Evolutionary conservation across 1,140 invertebrate genomes (phyloP).

Genomic region (Nephotettix cincticeps): DNA sequence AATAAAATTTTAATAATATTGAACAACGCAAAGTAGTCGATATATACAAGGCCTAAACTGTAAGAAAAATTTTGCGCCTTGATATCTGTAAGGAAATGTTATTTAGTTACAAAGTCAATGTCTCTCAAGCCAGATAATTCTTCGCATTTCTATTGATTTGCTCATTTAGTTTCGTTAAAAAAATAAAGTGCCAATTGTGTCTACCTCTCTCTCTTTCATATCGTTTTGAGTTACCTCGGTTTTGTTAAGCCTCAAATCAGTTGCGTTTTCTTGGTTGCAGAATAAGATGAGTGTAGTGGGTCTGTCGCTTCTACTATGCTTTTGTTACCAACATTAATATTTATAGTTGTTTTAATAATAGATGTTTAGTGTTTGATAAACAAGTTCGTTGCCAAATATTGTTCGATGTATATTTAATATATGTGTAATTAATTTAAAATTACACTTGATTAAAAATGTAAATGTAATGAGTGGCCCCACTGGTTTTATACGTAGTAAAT

Average conservation of each 20-base stretch:
- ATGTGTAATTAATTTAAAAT: no score
- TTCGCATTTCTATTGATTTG: neutral
- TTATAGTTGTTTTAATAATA: slow-evolving; percentile 5
- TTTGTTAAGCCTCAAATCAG: neutral
- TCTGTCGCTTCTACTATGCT: slow-evolving; percentile 14
- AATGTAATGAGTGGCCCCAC: neutral
- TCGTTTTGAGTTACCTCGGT: neutral
- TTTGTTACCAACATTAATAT: slow-evolving; percentile 18
- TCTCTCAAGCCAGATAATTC: neutral
- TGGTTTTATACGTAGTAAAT: neutral
- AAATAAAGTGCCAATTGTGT: slow-evolving; percentile 20
- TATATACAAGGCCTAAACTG: slow-evolving; percentile 7
- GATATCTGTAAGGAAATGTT: slow-evolving; percentile 12
- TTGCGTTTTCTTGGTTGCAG: neutral
- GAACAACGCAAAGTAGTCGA: slow-evolving; percentile 19
- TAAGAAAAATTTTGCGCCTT: neutral
- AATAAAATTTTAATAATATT: neutral
- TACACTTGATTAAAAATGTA: neutral
- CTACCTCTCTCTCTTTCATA: slow-evolving; percentile 26
- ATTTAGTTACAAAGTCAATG: slow-evolving; percentile 1
- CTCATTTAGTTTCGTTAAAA: neutral
- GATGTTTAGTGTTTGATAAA: slow-evolving; percentile 1
- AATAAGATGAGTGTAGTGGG: slow-evolving; percentile 19
- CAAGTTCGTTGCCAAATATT: slow-evolving; percentile 9
- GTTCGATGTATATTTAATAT: slow-evolving; percentile 10